Evolutionary conservation across 2,888 invertebrate genomes (phyloP), one percentile per base, ranked within the genome.

Genomic region (Acheta domesticus): DNA sequence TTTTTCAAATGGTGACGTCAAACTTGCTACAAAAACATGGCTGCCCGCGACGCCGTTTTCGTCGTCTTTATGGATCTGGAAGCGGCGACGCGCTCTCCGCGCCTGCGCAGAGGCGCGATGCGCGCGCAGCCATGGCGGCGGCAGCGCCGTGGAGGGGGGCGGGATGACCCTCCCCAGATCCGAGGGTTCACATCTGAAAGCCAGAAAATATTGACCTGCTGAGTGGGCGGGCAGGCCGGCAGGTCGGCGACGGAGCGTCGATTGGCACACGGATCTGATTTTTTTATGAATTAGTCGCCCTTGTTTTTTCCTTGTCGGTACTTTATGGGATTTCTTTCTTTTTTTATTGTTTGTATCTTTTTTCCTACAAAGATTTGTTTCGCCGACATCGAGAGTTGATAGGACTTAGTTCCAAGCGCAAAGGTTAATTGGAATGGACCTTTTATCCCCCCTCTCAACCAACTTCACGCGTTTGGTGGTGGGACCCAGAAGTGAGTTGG

Each of bases 1-100:
- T 62, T 62, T 62, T 62, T 62, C 62, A 62, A 62, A 62, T 62
- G n/a, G 62, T 62, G 62, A 62, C 62, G 62, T 62, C 62, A 62
- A 62, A 62, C 62, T 62, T 11, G 16, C 62, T 62, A 62, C 62
- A 62, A 62, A 62, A 62, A 62, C 62, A 62, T 62, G 62, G 62
- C 62, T 62, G 62, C 62, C 62, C 36, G 14, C 62, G n/a, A 19
- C 62, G 62, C 62, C 62, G 62, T 62, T 62, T 62, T 62, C 62
- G 62, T 12, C n/a, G 62, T 19, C 62, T 62, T 62, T 62, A 62
- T 62, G 62, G 62, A 62, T 62, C 16, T 62, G 62, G 62, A 62
- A n/a, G 62, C 62, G 62, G 62, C 62, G 14, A 4, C 62, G 62
- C 16, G 14, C 16, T 3, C 62, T 14, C 16, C 62, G 62, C 62